Percentiles rank a stretch among this genome's conserved stretches.
These are phyloP conservation scores for Rhodophaea formosa DNA, from an alignment of 2,888 invertebrate genomes.

Conservation along the genomic window DNA sequence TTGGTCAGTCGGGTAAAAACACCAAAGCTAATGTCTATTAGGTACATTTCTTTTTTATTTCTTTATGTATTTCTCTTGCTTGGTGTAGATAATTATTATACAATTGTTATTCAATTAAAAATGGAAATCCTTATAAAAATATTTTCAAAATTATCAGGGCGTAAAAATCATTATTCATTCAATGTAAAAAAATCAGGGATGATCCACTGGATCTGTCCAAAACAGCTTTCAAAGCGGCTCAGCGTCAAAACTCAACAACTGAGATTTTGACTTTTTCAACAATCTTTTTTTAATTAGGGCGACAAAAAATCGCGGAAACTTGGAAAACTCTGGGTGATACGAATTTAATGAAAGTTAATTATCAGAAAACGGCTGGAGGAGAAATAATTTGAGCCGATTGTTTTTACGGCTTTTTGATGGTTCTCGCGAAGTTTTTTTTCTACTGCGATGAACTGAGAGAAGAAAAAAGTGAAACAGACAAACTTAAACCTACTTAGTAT, in stretches of 20 bases:
- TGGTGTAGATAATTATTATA: no score
- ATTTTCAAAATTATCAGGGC: neutral
- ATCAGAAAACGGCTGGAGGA: slow-evolving; percentile 33
- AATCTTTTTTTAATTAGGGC: slow-evolving; percentile 46
- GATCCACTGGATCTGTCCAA: slow-evolving; percentile 1
- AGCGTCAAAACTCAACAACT: slow-evolving; percentile 27
- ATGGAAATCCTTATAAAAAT: no score
- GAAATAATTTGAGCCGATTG: slow-evolving; percentile 43
- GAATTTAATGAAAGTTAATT: slow-evolving; percentile 61
- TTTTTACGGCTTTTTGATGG: slow-evolving; percentile 24
- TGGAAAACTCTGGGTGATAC: slow-evolving; percentile 44
- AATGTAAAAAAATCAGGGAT: neutral
- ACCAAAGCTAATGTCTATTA: no score
- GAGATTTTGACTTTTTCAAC: slow-evolving; percentile 36
- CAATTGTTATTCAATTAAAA: no score
- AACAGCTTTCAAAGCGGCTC: neutral
- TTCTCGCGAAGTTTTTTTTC: slow-evolving; percentile 11
- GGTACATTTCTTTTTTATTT: no score
- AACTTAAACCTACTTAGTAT: no score
- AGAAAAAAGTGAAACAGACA: neutral
- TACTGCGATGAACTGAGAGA: neutral
- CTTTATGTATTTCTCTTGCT: no score
- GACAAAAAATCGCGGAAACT: slow-evolving; percentile 37
- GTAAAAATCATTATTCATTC: neutral
- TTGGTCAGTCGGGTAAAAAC: no score